These are phyloP conservation scores for Sparus aurata DNA, from an alignment of 2,797 vertebrate species.

Conservation along the genomic window DNA sequence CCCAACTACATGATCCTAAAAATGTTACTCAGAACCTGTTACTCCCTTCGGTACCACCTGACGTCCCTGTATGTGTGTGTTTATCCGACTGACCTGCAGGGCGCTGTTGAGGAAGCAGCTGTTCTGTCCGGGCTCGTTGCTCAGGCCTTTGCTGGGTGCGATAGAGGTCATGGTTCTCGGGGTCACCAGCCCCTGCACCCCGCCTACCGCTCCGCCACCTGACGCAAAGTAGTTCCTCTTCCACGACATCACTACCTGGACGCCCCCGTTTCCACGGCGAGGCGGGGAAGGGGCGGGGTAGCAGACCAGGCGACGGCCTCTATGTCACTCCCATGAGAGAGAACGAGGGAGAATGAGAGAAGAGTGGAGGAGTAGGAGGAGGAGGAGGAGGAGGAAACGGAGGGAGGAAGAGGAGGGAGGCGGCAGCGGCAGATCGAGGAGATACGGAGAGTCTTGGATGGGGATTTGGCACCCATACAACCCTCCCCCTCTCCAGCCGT, in stretches of 20 bases:
- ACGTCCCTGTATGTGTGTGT: conserved; percentile 30
- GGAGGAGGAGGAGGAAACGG: not conserved
- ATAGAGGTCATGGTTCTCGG: conserved; percentile 95
- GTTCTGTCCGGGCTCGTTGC: conserved; percentile 98
- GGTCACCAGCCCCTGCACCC: conserved; percentile 92
- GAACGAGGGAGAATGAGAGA: conserved; percentile 67
- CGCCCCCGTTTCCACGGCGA: conserved; percentile 58
- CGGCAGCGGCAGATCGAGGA: conserved; percentile 38
- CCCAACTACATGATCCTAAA: not conserved
- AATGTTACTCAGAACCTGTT: conserved; percentile 6
- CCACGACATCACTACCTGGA: conserved; percentile 93
- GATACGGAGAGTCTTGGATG: conserved; percentile 52
- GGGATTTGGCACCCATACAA: conserved; percentile 78
- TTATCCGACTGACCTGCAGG: conserved; percentile 88
- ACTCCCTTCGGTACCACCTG: not conserved
- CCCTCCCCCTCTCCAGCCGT: conserved; percentile 60
- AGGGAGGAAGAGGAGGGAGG: conserved; percentile 47
- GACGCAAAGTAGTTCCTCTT: conserved; percentile 98
- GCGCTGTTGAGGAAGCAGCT: conserved; percentile 99
- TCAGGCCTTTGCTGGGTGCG: conserved; percentile 97
- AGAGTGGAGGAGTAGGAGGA: conserved; percentile 20
- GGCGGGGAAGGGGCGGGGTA: conserved; percentile 64
- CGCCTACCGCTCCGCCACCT: conserved; percentile 86
- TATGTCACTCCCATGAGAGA: conserved; percentile 84
- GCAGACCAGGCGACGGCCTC: conserved; percentile 60